Conservation (phyloP, 2,797 vertebrate species). For the Natrix natrix region DNA sequence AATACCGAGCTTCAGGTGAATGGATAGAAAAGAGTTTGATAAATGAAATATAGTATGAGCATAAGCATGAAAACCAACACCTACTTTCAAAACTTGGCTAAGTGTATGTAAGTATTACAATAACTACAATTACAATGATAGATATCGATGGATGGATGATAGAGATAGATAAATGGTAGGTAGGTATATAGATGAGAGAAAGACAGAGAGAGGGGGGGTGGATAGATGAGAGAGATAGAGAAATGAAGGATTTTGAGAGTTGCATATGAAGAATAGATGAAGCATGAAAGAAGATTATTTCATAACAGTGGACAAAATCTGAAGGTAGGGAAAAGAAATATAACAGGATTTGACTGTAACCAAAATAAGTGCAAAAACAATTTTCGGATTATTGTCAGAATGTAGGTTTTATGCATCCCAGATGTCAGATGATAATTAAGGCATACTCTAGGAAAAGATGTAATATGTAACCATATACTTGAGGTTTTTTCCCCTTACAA, state of each 20-base stretch:
- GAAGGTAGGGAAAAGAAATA: neutral
- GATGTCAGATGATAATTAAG: neutral
- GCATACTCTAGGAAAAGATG: neutral
- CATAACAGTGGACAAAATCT: neutral
- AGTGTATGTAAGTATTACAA: neutral
- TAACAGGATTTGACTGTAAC: neutral
- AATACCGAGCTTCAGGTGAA: neutral
- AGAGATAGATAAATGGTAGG: neutral
- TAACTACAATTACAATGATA: neutral
- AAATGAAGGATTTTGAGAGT: neutral
- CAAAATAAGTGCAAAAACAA: neutral
- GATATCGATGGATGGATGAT: too few relatives aligned
- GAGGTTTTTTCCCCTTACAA: neutral
- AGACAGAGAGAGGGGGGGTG: too few relatives aligned
- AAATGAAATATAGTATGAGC: neutral
- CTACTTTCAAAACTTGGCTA: neutral
- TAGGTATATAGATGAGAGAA: too few relatives aligned
- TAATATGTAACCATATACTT: neutral
- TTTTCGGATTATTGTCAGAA: neutral
- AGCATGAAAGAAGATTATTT: neutral
- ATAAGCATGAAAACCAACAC: neutral
- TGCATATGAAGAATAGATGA: neutral
- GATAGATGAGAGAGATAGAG: too few relatives aligned
- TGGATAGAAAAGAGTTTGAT: neutral
- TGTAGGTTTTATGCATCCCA: neutral